Percentiles rank a stretch among this genome's conserved stretches.
Evolutionary conservation across 2,113 vertebrate species (phyloP).

Genomic region (Nerophis ophidion): DNA sequence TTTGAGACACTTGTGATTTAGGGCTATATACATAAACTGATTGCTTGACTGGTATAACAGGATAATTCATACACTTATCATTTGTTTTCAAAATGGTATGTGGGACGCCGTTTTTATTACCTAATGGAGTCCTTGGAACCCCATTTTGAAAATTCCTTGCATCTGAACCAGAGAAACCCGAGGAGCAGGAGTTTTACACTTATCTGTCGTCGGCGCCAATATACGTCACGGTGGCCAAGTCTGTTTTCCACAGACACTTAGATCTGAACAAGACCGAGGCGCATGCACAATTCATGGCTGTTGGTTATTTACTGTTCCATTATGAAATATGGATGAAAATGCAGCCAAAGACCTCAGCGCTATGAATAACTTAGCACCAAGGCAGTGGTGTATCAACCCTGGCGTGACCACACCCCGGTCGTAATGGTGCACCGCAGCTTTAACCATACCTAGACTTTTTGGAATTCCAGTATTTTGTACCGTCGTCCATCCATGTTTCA

Average conservation of each 20-base stretch:
- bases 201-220: constrained; percentile 14
- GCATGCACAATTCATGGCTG: constrained; percentile 59
- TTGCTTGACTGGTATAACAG: no score
- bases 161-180: constrained; percentile 9
- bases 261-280: constrained; percentile 20
- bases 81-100: no score
- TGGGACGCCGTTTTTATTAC: no score
- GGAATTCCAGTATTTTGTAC: constrained; percentile 37
- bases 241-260: constrained; percentile 22
- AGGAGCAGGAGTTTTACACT: neutral
- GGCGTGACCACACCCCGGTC: constrained; percentile 23
- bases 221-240: constrained; percentile 21
- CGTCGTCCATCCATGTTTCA: constrained; percentile 69
- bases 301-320: constrained; percentile 52
- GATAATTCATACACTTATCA: no score
- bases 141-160: neutral
- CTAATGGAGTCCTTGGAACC: no score
- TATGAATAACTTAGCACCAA: constrained; percentile 62
- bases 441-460: neutral
- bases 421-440: neutral
- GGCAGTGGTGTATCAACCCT: constrained; percentile 19
- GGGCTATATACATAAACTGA: no score
- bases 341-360: constrained; percentile 41
- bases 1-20: no score
- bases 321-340: constrained; percentile 65